phyloP scores from a whole-genome alignment of 2,113 vertebrate genomes.

The Leucopsar rothschildi region DNA sequence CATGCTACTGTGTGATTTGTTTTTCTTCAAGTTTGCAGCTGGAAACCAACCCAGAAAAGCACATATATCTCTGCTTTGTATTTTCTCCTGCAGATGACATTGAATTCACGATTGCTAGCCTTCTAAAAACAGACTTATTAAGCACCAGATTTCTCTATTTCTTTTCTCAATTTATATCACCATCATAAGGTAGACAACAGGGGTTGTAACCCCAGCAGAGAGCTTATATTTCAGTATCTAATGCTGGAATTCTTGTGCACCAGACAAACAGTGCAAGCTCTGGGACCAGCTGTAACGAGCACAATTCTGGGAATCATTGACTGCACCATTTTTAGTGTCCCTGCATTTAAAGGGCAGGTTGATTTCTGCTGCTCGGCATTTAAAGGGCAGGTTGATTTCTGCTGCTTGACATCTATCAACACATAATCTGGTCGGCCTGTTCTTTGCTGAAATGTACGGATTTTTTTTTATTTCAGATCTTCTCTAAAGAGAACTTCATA shows the following conservation, averaged over 20 bases:
- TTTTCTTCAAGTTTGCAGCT: background rate
- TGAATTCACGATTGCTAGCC: background rate
- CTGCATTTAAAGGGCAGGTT: constrained; percentile 11
- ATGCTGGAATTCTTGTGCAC: background rate
- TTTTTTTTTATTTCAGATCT: background rate
- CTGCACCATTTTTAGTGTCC: constrained; percentile 3
- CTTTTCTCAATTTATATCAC: background rate
- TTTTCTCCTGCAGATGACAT: background rate
- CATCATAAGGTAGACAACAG: background rate
- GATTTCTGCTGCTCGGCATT: background rate
- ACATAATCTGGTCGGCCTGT: background rate
- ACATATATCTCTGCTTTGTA: background rate
- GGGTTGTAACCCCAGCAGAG: background rate
- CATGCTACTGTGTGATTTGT: background rate
- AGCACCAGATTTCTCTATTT: background rate
- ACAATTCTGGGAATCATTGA: background rate
- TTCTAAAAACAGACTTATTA: background rate
- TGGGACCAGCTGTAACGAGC: background rate
- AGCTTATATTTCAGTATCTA: background rate
- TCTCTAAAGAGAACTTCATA: background rate
- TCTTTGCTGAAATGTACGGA: background rate
- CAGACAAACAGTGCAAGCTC: background rate
- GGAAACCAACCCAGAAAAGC: background rate
- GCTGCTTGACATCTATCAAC: background rate
- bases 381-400: constrained; percentile 24